These are phyloP conservation scores for Dryobota labecula DNA, from an alignment of 2,888 invertebrate species.

Conservation along the genomic window DNA sequence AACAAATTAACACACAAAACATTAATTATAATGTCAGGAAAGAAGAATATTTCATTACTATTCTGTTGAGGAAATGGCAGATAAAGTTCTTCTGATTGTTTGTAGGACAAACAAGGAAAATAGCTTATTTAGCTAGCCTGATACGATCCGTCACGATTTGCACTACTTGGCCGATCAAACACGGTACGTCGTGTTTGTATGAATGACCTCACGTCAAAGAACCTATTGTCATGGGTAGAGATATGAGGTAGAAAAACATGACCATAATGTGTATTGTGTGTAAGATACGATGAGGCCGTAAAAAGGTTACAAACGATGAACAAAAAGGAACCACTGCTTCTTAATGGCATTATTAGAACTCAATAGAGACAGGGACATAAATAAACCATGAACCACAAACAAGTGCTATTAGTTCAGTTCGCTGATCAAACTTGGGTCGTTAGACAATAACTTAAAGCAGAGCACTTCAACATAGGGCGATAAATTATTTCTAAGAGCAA, in stretches of 20 bases:
- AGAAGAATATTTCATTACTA: background rate
- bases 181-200: conserved; percentile 29
- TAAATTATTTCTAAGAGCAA: background rate
- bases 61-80: conserved; percentile 9
- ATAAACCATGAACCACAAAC: background rate
- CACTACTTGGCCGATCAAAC: conserved; percentile 46
- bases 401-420: background rate
- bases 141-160: conserved; percentile 56
- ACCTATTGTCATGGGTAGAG: conserved; percentile 47
- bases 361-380: background rate
- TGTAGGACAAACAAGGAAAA: conserved; percentile 50
- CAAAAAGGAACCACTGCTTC: conserved; percentile 18
- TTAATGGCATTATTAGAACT: conserved; percentile 17
- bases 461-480: background rate
- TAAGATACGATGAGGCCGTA: conserved; percentile 36
- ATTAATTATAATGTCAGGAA: background rate
- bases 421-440: background rate
- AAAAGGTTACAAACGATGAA: conserved; percentile 36
- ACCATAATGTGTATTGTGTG: conserved; percentile 51
- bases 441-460: background rate
- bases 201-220: conserved; percentile 52
- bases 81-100: conserved; percentile 18
- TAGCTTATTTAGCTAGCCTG: conserved; percentile 45
- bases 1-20: background rate
- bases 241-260: conserved; percentile 50